Evolutionary conservation across 2,888 invertebrate species (phyloP).

Genomic region (Phasia obesa): DNA sequence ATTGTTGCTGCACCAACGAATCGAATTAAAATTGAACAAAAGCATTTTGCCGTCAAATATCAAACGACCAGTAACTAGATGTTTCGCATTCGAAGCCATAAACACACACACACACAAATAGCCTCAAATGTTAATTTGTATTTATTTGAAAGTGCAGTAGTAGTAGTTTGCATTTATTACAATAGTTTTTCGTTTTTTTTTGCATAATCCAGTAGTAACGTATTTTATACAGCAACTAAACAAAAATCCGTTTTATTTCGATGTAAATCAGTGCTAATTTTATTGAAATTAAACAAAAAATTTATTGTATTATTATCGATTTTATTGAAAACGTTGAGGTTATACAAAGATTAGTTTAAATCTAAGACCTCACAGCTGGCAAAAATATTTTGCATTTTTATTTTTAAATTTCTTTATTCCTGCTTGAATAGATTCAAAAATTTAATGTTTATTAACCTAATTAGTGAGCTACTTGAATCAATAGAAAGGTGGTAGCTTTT

Average conservation of each 20-base stretch:
- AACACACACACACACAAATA: background rate
- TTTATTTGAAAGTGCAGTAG: background rate
- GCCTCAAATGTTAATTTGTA: background rate
- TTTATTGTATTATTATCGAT: background rate
- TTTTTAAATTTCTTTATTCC: background rate
- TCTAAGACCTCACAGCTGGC: background rate
- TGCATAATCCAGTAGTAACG: background rate
- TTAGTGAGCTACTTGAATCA: conserved; percentile 9
- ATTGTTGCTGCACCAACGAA: conserved; percentile 70
- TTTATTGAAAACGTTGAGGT: background rate
- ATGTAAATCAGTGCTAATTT: background rate
- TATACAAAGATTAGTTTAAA: background rate
- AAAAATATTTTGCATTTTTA: background rate
- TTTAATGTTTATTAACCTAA: background rate
- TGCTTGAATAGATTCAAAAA: background rate
- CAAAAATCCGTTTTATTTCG: background rate
- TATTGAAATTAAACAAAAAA: background rate
- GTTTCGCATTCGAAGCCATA: background rate
- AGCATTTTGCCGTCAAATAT: conserved; percentile 29
- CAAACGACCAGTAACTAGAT: conserved; percentile 8
- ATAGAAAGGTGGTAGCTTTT: background rate
- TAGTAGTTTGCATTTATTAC: conserved; percentile 3
- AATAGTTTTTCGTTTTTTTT: conserved; percentile 36
- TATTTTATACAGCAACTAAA: background rate
- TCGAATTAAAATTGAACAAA: conserved; percentile 61